Evolutionary conservation across 2,113 vertebrate species (phyloP), one percentile per base, ranked within the genome.

Genomic region (Mobula hypostoma): DNA sequence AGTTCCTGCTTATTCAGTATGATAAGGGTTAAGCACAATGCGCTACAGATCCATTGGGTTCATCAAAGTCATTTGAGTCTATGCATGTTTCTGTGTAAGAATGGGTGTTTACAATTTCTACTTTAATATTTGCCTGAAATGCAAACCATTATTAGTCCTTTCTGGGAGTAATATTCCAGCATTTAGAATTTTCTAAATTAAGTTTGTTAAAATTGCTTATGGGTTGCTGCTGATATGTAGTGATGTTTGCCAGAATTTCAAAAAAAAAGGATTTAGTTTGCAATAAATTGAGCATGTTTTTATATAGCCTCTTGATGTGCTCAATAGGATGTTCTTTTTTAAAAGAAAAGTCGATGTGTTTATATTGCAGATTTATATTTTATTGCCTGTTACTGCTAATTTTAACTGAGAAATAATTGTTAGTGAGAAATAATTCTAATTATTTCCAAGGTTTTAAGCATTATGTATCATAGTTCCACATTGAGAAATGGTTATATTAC

Each of bases 201-300:
- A 95, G 96, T 96, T 96, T 96, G 97, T 97, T 96, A 97, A 97
- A 93, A 74, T 96, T 97, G 96, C 97, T 97, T 97, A 96, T 97
- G 97, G 97, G 96, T 95, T 94, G 96, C 96, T 97, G 96, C 96
- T 97, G 96, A 96, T 96, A 74, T 93, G 91, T 93, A 93, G 91
- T 93, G 70, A 93, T 95, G 32, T 95, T 93, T 93, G 95, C 96
- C 96, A 96, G 95, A 97, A 93, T 96, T 97, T 97, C 97, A 82
- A 97, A 97, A 96, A 97, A 96, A 96, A 97, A 97, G 97, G 97
- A 97, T 97, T 96, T 97, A 96, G 97, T 97, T 97, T 97, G 96
- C 97, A 96, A 97, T 96, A 97, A 96, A 96, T 96, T 96, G 96
- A 96, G 97, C 96, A 97, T 96, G 96, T 97, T 93, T 93, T 74